Base-by-base conservation (phyloP, 2,113 vertebrate genomes). In the Aramus guarauna region DNA sequence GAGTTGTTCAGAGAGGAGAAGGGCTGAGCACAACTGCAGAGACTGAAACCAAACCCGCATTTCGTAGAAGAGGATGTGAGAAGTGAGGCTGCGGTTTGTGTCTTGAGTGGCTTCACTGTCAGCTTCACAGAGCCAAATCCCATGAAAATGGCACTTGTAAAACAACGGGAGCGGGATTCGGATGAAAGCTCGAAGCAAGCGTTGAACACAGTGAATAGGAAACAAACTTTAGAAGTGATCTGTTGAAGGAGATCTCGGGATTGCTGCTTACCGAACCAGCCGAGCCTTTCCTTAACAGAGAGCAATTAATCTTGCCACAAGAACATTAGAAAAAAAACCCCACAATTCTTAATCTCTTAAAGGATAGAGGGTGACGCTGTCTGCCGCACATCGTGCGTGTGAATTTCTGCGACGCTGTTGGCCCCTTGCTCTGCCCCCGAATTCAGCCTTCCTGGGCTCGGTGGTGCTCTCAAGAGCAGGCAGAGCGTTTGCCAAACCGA, bases 1-100 rank as follows among this genome's bases (percentile, higher is more conserved):
- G 45, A 23, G 59, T 2, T 23, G 21, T 20, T 85, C n/a, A 20
- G 4, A 4, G 64, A 59, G 63, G n/a, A 63, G 59, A 52, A 29
- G 64, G 59, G 90, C 92, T 90, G 82, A 76, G 93, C 73, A 21
- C 64, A 22, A n/a, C 2, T n/a, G 43, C 58, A 52, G 80, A 69
- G 82, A 78, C 91, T 17, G 95, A 97, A 94, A 94, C 59, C 78
- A 47, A 90, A 36, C 16, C 45, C 22, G 37, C 22, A 5, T 82
- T 92, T 97, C 76, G 10, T 82, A 91, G 97, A 96, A 96, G 90
- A 95, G 94, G 67, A 59, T 92, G 96, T 91, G 88, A 66, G 62
- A 36, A 73, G 24, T 2, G 72, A 77, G 83, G 81, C 76, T 95
- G 96, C 58, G 97, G 91, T 95, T 78, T 56, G 79, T 8, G 9